A percentile compares a stretch with the other conserved stretches of the same genome.
phyloP scores from a whole-genome alignment of 2,888 invertebrate species.

The Sepioteuthis lessoniana region DNA sequence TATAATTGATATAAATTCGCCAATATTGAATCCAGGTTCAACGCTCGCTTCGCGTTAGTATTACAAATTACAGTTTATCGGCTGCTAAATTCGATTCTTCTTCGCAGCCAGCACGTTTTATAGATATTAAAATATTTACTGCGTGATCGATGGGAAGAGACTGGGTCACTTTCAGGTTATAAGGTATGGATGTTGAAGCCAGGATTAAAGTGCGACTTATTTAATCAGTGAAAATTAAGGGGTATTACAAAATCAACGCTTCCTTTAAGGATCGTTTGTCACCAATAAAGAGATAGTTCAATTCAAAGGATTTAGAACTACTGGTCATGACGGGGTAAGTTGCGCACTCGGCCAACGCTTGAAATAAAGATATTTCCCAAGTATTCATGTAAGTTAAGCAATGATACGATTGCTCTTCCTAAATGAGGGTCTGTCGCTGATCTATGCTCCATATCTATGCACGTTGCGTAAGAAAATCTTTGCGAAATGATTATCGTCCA shows the following conservation, averaged over 20 bases:
- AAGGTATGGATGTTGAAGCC: neutral
- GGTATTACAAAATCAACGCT: neutral
- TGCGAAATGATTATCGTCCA: too few relatives aligned
- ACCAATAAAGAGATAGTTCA: neutral
- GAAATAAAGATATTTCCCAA: too few relatives aligned
- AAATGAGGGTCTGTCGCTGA: too few relatives aligned
- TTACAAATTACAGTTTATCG: slow-evolving; percentile 6
- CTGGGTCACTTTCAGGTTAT: neutral
- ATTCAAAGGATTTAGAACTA: neutral
- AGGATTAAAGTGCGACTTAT: neutral
- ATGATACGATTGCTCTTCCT: too few relatives aligned
- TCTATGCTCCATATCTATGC: too few relatives aligned
- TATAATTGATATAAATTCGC: slow-evolving; percentile 33
- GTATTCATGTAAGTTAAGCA: too few relatives aligned
- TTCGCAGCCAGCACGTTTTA: neutral
- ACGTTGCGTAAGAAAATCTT: too few relatives aligned
- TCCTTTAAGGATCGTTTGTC: neutral
- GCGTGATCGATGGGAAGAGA: neutral
- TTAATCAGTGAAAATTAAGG: neutral
- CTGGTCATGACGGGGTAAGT: too few relatives aligned
- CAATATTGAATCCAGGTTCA: neutral
- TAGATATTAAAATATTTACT: slow-evolving; percentile 13
- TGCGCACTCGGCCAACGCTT: too few relatives aligned
- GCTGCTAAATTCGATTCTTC: neutral
- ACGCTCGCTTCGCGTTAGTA: neutral